Evolutionary conservation across 2,888 invertebrate genomes (phyloP).

Genomic region (Sinopyrophorus schimmeli): DNA sequence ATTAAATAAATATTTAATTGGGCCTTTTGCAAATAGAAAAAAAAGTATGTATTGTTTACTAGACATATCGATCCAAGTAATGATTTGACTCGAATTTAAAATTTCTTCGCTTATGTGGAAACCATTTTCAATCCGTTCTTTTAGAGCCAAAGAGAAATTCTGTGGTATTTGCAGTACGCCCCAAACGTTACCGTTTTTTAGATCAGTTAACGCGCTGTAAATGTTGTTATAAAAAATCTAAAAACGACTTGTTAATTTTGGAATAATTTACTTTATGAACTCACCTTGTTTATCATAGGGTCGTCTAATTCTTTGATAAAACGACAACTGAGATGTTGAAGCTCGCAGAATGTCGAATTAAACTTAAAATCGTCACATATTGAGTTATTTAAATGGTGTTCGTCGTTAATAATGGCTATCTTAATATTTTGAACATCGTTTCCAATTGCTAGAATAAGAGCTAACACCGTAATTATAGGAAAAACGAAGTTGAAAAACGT

Average conservation of each 20-base stretch:
- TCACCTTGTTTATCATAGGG: slow-evolving; percentile 59
- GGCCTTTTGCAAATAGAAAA: not conserved
- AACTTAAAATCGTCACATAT: slow-evolving; percentile 37
- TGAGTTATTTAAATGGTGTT: slow-evolving; percentile 55
- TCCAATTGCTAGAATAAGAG: slow-evolving; percentile 82
- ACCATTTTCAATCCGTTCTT: slow-evolving; percentile 62
- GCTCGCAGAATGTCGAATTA: slow-evolving; percentile 56
- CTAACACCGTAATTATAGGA: slow-evolving; percentile 78
- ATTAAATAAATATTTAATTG: slow-evolving; percentile 3
- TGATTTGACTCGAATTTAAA: slow-evolving; percentile 65
- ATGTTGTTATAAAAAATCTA: slow-evolving; percentile 59
- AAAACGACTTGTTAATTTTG: too few species aligned
- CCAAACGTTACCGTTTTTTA: slow-evolving; percentile 60
- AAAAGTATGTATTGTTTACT: slow-evolving; percentile 56
- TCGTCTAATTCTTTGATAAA: slow-evolving; percentile 64
- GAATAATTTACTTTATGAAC: slow-evolving; percentile 2
- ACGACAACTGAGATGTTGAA: slow-evolving; percentile 63
- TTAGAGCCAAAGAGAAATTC: slow-evolving; percentile 73
- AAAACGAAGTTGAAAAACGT: slow-evolving; percentile 79
- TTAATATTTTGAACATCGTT: slow-evolving; percentile 72
- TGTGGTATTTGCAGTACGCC: slow-evolving; percentile 69
- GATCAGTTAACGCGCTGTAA: slow-evolving; percentile 60
- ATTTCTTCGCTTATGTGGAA: slow-evolving; percentile 59
- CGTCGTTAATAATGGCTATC: slow-evolving; percentile 80
- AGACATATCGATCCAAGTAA: slow-evolving; percentile 74